phyloP scores from a whole-genome alignment of 2,888 invertebrate species.

The Venusia cambrica region DNA sequence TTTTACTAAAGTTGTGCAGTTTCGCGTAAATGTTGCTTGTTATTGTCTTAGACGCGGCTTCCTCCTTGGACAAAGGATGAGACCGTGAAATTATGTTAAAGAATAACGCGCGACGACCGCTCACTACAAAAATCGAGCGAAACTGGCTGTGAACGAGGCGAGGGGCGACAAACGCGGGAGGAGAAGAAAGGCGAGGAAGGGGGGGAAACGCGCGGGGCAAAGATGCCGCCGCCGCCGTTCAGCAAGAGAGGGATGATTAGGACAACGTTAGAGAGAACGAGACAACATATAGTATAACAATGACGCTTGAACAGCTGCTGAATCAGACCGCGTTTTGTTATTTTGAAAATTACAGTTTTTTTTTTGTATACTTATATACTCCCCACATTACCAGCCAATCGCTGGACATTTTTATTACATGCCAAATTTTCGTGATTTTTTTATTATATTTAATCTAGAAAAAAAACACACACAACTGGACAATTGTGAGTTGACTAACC shows the following conservation, averaged over 20 bases:
- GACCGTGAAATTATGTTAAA: conserved; percentile 55
- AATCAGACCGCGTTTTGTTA: not conserved
- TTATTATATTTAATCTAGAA: too few relatives aligned
- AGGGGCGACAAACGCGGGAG: conserved; percentile 41
- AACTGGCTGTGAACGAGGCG: conserved; percentile 56
- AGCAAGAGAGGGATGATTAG: conserved; percentile 31
- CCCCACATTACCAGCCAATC: too few relatives aligned
- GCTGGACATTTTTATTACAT: too few relatives aligned
- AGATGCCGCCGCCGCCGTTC: conserved; percentile 38
- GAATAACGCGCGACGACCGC: conserved; percentile 49
- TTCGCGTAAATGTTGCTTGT: conserved; percentile 24
- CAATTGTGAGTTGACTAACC: too few relatives aligned
- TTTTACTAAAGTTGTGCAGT: conserved; percentile 28
- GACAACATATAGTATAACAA: conserved; percentile 49
- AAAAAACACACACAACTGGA: too few relatives aligned
- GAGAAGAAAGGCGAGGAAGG: conserved; percentile 40
- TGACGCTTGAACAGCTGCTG: conserved; percentile 24
- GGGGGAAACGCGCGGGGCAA: conserved; percentile 34
- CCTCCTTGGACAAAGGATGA: conserved; percentile 74
- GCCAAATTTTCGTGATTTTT: too few relatives aligned
- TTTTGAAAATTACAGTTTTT: not conserved
- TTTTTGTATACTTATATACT: too few relatives aligned
- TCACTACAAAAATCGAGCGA: conserved; percentile 70
- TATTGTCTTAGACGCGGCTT: conserved; percentile 42
- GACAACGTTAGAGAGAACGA: conserved; percentile 48